These are phyloP conservation scores for Muscina levida DNA, from an alignment of 2,888 invertebrate species.

Conservation along the genomic window DNA sequence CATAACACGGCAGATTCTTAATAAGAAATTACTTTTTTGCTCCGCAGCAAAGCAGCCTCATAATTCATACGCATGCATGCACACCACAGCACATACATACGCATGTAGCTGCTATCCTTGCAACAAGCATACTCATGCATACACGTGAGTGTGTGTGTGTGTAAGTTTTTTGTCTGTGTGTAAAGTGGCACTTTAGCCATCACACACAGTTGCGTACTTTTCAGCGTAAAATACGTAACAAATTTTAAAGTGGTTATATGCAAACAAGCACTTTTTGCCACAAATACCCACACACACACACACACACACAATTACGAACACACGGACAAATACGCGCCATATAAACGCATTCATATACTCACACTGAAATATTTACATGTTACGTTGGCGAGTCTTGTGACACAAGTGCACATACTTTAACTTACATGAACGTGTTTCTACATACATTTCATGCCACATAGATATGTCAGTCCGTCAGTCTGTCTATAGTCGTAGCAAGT, in stretches of 20 bases:
- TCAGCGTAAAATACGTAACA: conserved; percentile 70
- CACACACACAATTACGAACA: no score
- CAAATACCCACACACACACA: no score
- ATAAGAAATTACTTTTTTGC: conserved; percentile 11
- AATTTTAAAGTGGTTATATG: conserved; percentile 32
- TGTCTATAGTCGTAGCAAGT: background rate
- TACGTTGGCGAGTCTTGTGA: no score
- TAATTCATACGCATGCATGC: conserved; percentile 6
- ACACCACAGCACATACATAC: background rate
- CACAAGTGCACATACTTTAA: no score
- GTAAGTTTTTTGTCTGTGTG: no score
- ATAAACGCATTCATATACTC: no score
- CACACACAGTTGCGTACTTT: conserved; percentile 80
- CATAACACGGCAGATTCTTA: conserved; percentile 15
- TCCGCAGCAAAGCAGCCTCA: conserved; percentile 13
- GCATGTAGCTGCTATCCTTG: no score
- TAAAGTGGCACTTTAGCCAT: conserved; percentile 37
- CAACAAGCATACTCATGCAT: background rate
- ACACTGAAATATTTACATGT: no score
- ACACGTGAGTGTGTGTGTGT: background rate
- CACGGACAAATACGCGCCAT: no score
- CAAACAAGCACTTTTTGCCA: conserved; percentile 27
- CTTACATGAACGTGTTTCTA: background rate
- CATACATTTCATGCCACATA: background rate
- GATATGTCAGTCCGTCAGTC: background rate